Conservation (phyloP, 2,113 vertebrate species). For the Australoheros scitulus region DNA sequence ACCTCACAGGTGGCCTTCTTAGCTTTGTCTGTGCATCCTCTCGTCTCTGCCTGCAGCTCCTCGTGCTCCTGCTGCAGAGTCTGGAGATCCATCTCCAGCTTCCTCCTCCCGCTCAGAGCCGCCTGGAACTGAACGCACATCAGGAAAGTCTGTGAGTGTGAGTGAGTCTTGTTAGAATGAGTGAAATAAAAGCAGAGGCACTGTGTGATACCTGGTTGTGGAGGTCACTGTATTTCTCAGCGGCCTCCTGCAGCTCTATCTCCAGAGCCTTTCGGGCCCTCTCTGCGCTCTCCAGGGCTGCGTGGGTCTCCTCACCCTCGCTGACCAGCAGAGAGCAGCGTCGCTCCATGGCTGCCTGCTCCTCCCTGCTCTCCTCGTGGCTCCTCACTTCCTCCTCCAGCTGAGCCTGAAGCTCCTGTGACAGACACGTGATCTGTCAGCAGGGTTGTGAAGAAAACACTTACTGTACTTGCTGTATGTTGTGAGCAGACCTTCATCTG, state of each 20-base stretch:
- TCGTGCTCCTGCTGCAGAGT: slow-evolving; percentile 81
- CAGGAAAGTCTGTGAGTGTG: background rate
- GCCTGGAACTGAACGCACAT: slow-evolving; percentile 73
- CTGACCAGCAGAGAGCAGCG: slow-evolving; percentile 73
- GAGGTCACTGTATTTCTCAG: slow-evolving; percentile 77
- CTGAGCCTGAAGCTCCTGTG: slow-evolving; percentile 81
- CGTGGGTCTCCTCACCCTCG: slow-evolving; percentile 71
- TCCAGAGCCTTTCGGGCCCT: slow-evolving; percentile 77
- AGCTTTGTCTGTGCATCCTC: slow-evolving; percentile 70
- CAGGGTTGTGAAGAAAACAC: background rate
- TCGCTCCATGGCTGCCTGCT: slow-evolving; percentile 74
- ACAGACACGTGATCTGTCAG: background rate
- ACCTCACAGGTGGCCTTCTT: slow-evolving; percentile 83
- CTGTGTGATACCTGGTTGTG: slow-evolving; percentile 75
- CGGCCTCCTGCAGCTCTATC: slow-evolving; percentile 74
- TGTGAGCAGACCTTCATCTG: slow-evolving; percentile 77
- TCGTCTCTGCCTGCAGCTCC: slow-evolving; percentile 77
- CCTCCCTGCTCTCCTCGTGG: slow-evolving; percentile 77
- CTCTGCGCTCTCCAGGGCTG: slow-evolving; percentile 71
- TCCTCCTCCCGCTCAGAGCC: slow-evolving; percentile 72
- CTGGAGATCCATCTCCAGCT: slow-evolving; percentile 83
- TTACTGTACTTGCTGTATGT: background rate
- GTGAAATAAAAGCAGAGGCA: background rate
- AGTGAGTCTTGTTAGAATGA: background rate
- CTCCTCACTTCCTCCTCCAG: slow-evolving; percentile 78